Evolutionary conservation across 1,140 invertebrate genomes (phyloP).

Genomic region (Acromyrmex charruanus): DNA sequence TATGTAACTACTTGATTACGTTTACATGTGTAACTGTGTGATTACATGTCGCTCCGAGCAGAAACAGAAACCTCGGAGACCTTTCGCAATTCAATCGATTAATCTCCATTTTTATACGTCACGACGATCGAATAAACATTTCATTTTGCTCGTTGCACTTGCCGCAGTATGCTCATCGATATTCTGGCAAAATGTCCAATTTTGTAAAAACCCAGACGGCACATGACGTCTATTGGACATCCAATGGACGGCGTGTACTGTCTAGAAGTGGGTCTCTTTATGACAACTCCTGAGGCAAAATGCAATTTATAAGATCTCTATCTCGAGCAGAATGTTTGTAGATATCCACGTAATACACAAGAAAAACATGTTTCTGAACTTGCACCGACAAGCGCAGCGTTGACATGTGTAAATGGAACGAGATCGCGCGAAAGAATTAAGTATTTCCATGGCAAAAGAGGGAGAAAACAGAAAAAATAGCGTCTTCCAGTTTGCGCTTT

Average conservation of each 20-base stretch:
- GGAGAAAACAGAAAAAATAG: slow-evolving; percentile 62
- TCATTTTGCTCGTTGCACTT: slow-evolving; percentile 51
- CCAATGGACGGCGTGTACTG: too few relatives aligned
- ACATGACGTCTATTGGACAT: too few relatives aligned
- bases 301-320: neutral
- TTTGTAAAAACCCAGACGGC: neutral
- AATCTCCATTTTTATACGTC: slow-evolving; percentile 50
- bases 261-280: neutral
- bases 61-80: slow-evolving; percentile 20
- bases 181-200: slow-evolving; percentile 17
- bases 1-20: slow-evolving; percentile 48
- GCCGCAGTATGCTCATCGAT: neutral
- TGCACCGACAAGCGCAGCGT: slow-evolving; percentile 35
- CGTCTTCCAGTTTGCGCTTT: slow-evolving; percentile 77
- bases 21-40: slow-evolving; percentile 41
- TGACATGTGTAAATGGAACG: slow-evolving; percentile 46
- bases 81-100: slow-evolving; percentile 19
- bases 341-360: slow-evolving; percentile 1
- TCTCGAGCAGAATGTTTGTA: slow-evolving; percentile 43
- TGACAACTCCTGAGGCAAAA: neutral
- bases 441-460: slow-evolving; percentile 13
- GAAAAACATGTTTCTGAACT: slow-evolving; percentile 28
- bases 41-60: slow-evolving; percentile 33
- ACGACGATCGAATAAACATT: slow-evolving; percentile 27
- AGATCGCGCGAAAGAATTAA: slow-evolving; percentile 30